A percentile compares a stretch with the other conserved stretches of the same genome.
These are phyloP conservation scores for Sebastes cheni DNA, from an alignment of 2,797 vertebrate species.

Conservation along the genomic window DNA sequence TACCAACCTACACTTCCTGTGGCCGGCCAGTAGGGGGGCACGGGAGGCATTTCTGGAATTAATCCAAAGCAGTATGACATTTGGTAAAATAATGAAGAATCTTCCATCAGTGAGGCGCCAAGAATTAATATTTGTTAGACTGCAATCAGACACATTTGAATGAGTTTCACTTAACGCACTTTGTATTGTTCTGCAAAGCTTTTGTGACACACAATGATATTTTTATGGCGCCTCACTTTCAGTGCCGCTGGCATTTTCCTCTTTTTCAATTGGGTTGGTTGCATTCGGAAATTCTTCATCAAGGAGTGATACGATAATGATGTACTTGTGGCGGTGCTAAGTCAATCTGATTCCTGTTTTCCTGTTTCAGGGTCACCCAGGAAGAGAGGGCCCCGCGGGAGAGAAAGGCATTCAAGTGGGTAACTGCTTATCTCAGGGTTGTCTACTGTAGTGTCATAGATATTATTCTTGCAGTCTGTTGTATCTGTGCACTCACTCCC, in stretches of 20 bases:
- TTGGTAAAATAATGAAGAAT: slow-evolving; percentile 15
- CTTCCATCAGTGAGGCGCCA: background rate
- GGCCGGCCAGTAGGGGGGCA: background rate
- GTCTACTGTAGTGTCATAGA: background rate
- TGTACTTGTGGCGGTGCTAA: slow-evolving; percentile 18
- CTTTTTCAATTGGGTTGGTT: slow-evolving; percentile 17
- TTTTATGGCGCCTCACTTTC: slow-evolving; percentile 15
- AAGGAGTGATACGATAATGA: slow-evolving; percentile 26
- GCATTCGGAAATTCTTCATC: slow-evolving; percentile 4
- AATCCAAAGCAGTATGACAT: slow-evolving; percentile 26
- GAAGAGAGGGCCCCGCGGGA: slow-evolving; percentile 90
- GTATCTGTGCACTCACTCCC: slow-evolving; percentile 20
- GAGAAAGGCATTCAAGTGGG: slow-evolving; percentile 92
- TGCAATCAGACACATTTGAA: slow-evolving; percentile 40
- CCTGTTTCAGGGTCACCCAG: slow-evolving; percentile 88
- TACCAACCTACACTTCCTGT: background rate
- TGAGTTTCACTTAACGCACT: slow-evolving; percentile 28
- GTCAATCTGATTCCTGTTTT: slow-evolving; percentile 29
- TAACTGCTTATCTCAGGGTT: slow-evolving; percentile 40
- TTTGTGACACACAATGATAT: slow-evolving; percentile 35
- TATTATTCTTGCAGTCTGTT: slow-evolving; percentile 17
- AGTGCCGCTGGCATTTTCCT: background rate
- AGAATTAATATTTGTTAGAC: slow-evolving; percentile 31
- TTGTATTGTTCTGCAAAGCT: slow-evolving; percentile 29
- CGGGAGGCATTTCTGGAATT: slow-evolving; percentile 1